Conservation (phyloP, 2,888 invertebrate species). For the Drosophila buzzatii region DNA sequence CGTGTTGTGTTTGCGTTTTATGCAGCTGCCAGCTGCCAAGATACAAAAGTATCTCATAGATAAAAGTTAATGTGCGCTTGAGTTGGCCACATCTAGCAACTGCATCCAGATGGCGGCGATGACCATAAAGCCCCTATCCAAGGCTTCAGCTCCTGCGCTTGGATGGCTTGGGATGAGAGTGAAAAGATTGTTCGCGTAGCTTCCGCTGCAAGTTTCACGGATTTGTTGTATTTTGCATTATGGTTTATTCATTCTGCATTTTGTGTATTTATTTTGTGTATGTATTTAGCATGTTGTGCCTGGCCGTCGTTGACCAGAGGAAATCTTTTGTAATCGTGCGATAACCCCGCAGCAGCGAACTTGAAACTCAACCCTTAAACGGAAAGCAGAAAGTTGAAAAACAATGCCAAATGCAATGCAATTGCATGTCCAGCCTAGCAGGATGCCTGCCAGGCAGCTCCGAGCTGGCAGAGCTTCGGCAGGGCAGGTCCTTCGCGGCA, state of each 20-base stretch:
- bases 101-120: conserved; percentile 36
- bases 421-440: conserved; percentile 77
- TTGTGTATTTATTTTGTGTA: conserved; percentile 23
- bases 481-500: conserved; percentile 73
- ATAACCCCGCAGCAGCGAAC: conserved; percentile 74
- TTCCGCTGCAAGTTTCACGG: conserved; percentile 69
- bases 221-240: conserved; percentile 40
- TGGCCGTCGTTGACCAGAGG: conserved; percentile 64
- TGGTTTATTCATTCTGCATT: conserved; percentile 44
- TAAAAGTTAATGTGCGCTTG: conserved; percentile 52
- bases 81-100: conserved; percentile 34
- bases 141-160: not conserved
- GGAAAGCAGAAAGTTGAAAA: conserved; percentile 32
- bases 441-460: conserved; percentile 12
- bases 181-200: conserved; percentile 45
- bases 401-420: conserved; percentile 63
- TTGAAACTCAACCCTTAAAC: conserved; percentile 74
- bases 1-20: not conserved
- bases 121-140: conserved; percentile 2
- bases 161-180: conserved; percentile 24
- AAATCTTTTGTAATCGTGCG: conserved; percentile 81
- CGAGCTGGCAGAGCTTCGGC: not conserved
- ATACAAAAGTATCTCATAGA: conserved; percentile 66
- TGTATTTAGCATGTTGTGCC: conserved; percentile 16
- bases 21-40: conserved; percentile 46